Evolutionary conservation across 2,797 vertebrate species (phyloP).

Genomic region (Clarias laeviceps): DNA sequence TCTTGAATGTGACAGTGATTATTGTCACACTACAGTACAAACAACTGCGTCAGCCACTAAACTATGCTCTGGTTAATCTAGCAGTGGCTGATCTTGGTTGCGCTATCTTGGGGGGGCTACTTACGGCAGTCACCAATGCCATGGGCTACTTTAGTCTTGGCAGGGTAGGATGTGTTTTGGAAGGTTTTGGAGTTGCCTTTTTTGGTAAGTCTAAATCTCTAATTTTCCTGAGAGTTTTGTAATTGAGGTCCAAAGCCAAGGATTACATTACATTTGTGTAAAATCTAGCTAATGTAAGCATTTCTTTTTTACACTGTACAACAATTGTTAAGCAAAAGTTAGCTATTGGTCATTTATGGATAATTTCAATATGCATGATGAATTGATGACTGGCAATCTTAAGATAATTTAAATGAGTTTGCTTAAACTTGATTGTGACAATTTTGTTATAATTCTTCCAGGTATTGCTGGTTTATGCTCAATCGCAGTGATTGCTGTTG

Average conservation of each 20-base stretch:
- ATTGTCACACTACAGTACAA: conserved; percentile 79
- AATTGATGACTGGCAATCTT: too few relatives aligned
- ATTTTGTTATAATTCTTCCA: conserved; percentile 44
- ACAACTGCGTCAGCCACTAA: conserved; percentile 82
- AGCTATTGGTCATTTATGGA: too few relatives aligned
- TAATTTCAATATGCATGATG: too few relatives aligned
- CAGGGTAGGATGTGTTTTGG: conserved; percentile 78
- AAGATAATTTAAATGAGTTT: background rate
- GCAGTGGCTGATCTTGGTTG: conserved; percentile 85
- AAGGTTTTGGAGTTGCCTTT: conserved; percentile 85
- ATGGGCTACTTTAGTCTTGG: conserved; percentile 86
- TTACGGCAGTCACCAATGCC: conserved; percentile 78
- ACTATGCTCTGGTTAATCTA: conserved; percentile 84
- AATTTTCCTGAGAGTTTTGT: background rate
- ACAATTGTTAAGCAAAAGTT: background rate
- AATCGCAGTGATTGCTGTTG: conserved; percentile 75
- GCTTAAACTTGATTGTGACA: background rate
- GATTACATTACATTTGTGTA: background rate
- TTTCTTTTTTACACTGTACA: background rate
- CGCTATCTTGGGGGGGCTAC: conserved; percentile 77
- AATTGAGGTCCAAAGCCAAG: background rate
- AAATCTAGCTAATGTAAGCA: background rate
- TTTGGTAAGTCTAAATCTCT: conserved; percentile 78
- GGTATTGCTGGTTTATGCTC: conserved; percentile 78
- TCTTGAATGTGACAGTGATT: conserved; percentile 80